Percentiles rank a stretch among this genome's conserved stretches.
These are phyloP conservation scores for Cynopterus brachyotis DNA, from an alignment of 2,113 vertebrate genomes.

Conservation along the genomic window DNA sequence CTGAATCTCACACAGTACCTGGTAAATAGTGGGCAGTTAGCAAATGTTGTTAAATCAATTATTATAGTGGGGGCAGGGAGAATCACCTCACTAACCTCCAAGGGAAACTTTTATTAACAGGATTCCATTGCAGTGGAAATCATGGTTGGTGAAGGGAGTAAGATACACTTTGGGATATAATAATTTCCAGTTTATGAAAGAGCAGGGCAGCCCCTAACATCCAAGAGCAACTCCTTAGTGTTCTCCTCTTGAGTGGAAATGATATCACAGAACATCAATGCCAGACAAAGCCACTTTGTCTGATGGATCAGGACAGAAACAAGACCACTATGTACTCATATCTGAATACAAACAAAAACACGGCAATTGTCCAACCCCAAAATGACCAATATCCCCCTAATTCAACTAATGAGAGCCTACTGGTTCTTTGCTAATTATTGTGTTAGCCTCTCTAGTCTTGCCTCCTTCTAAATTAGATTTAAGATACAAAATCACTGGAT, in stretches of 20 bases:
- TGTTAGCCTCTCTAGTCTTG: neutral
- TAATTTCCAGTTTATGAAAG: neutral
- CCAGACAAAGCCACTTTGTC: neutral
- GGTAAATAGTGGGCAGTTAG: neutral
- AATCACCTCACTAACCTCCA: neutral
- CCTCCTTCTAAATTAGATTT: neutral
- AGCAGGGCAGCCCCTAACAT: neutral
- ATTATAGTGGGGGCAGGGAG: neutral
- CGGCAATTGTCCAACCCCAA: neutral
- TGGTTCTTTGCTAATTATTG: neutral
- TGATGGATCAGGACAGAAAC: neutral
- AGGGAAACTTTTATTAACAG: neutral
- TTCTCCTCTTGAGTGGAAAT: neutral
- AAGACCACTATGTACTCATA: neutral
- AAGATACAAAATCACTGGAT: neutral
- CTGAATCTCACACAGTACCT: neutral
- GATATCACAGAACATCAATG: neutral
- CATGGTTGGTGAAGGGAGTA: neutral
- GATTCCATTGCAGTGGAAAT: neutral
- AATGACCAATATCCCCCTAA: neutral
- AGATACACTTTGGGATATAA: neutral
- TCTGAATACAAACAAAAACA: neutral
- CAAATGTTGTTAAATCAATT: neutral
- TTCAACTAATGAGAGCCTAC: neutral
- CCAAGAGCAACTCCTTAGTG: neutral